Evolutionary conservation across 2,113 vertebrate species (phyloP), one percentile per base, ranked within the genome.

Genomic region (Thomomys bottae): DNA sequence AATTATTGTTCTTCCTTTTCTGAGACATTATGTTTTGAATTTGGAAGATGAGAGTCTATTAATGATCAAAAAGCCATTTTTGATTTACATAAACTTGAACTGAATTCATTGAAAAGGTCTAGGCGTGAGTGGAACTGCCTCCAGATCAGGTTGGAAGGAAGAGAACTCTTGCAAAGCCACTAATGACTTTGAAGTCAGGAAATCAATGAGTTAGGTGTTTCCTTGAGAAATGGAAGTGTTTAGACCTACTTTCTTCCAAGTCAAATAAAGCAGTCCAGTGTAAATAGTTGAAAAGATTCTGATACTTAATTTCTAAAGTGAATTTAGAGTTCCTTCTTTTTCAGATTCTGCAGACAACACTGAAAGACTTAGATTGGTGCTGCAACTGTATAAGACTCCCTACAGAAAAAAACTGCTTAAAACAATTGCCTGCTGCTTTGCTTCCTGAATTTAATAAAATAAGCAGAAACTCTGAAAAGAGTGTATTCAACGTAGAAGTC

Each of bases 241-340:
- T 63, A 64, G 84, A 87, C 14, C 38, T 59, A 64, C 75, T 71
- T 71, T 89, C 73, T 66, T 89, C 57, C 64, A 91, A 92, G 87
- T 92, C 68, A 92, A 68, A 93, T 45, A 67, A 70, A 12, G 9
- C 11, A 38, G 32, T 45, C 63, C 2, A 79, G 45, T 18, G 34
- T 26, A 81, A 88, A 93, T 17, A 68, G 14, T 68, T 80, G 71
- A 80, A 88, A 72, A 49, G 76, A 20, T 86, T 93, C 92, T 82
- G 76, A 61, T 78, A 38, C 42, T 94, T 94, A 24, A 93, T 87
- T 80, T 94, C 26, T 40, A 94, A 84, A 95, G 77, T 87, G 49
- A 64, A 87, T 91, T 92, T 88, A 63, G 57, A 88, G 26, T 20
- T 87, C 89, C 66, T 87, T n/a, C 84, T 79, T 70, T 66, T 38